Base-by-base conservation (phyloP, 1,140 invertebrate genomes). In the Polyergus mexicanus region DNA sequence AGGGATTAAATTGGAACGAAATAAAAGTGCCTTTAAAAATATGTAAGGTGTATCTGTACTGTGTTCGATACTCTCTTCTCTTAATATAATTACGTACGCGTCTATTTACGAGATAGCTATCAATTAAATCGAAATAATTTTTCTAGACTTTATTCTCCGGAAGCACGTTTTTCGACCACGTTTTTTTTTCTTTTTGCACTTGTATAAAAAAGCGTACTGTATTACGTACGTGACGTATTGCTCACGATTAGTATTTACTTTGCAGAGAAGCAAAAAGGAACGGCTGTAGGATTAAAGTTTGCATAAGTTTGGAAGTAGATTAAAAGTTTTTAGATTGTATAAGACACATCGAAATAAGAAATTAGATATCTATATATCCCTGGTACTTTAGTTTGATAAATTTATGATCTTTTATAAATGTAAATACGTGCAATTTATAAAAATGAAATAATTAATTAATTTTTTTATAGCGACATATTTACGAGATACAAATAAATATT, bases 161-260 rank as follows among this genome's bases (percentile, higher is more conserved):
- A 22, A 22, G 51, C 25, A 72, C 78, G 65, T 41, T 81, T 68
- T 71, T 44, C 35, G 35, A 22, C 3, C 35, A 4, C 8, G 38
- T 41, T 58, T 78, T 78, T 66, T 51, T 51, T 51, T 19, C 16
- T 51, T 51, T 51, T 51, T 38, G 19, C 71, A 25, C 25, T 60
- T 11, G 25, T 72, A 10, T 44, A 72, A 71, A 51, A 72, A 58
- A 32, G 25, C 16, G 11, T 25, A 54, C 66, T 16, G n/a, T 41
- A 28, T 44, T 44, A 58, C 22, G 38, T 44, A 71, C 35, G 66
- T 81, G 78, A 72, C 54, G 51, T 81, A 81, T 60, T 32, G 66
- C 54, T 72, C 66, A 41, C 25, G 11, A 81, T 38, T 10, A 10
- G 6, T 71, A 16, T 81, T 71, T 81, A 58, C 13, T 54, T 68